Conservation (phyloP, 2,113 vertebrate genomes). For the Corythaeola cristata region DNA sequence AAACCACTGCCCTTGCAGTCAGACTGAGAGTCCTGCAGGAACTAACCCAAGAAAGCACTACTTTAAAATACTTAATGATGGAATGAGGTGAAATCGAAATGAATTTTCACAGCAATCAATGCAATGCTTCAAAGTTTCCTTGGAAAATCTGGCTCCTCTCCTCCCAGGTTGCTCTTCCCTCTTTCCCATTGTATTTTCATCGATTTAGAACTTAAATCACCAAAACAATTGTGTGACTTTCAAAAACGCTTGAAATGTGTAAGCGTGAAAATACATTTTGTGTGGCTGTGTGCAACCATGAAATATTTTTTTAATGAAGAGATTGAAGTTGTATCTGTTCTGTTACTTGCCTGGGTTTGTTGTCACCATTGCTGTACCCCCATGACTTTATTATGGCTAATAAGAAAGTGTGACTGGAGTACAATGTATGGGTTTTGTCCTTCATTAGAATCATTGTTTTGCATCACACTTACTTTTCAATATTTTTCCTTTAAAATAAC, state of each 20-base stretch:
- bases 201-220: constrained; percentile 48
- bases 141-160: neutral
- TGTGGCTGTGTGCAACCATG: neutral
- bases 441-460: constrained; percentile 3
- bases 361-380: neutral
- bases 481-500: constrained; percentile 35
- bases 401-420: neutral
- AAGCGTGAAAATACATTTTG: constrained; percentile 45
- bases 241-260: constrained; percentile 19
- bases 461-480: constrained; percentile 26
- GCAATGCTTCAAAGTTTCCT: neutral
- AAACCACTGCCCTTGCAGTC: neutral
- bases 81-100: neutral
- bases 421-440: neutral
- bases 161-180: neutral
- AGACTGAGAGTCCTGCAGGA: neutral
- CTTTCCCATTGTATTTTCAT: constrained; percentile 2
- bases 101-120: constrained; percentile 28
- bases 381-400: neutral
- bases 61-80: neutral
- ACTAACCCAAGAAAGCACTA: neutral
- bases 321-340: neutral
- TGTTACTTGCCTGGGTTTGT: neutral
- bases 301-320: constrained; percentile 43
- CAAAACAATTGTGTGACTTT: constrained; percentile 48